phyloP scores from a whole-genome alignment of 2,888 invertebrate species.

The Habroteleia sp. region DNA sequence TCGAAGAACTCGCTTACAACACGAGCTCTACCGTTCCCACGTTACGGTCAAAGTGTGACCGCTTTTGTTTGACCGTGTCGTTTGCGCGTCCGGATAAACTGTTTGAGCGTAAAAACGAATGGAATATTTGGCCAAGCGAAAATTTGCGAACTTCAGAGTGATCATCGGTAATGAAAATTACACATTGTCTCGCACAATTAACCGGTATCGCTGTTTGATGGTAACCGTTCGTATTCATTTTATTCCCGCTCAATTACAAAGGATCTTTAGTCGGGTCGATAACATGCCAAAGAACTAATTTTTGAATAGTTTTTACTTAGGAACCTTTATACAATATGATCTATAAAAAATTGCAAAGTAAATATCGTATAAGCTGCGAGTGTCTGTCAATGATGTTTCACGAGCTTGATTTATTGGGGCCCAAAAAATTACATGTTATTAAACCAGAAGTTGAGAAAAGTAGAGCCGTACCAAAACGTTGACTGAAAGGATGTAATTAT shows the following conservation, averaged over 20 bases:
- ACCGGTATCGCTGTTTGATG: constrained; percentile 16
- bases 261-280: constrained; percentile 19
- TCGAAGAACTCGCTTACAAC: constrained; percentile 12
- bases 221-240: constrained; percentile 20
- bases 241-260: constrained; percentile 21
- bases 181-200: constrained; percentile 10
- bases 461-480: too few species aligned
- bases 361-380: too few species aligned
- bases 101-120: background rate
- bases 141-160: too few species aligned
- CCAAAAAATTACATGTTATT: too few species aligned
- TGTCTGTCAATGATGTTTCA: too few species aligned
- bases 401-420: too few species aligned
- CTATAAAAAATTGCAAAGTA: too few species aligned
- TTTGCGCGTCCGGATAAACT: background rate
- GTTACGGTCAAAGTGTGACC: constrained; percentile 10
- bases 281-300: constrained; percentile 19
- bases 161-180: constrained; percentile 14
- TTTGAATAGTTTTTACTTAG: too few species aligned
- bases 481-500: too few species aligned
- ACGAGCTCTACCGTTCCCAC: constrained; percentile 5
- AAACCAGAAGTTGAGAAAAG: too few species aligned
- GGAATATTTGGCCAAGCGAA: too few species aligned
- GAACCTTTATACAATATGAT: too few species aligned
- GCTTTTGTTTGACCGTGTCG: background rate